Percentiles rank a stretch among this genome's conserved stretches.
Conservation (phyloP, 2,888 invertebrate species). For the Caenorhabditis sp. region DNA sequence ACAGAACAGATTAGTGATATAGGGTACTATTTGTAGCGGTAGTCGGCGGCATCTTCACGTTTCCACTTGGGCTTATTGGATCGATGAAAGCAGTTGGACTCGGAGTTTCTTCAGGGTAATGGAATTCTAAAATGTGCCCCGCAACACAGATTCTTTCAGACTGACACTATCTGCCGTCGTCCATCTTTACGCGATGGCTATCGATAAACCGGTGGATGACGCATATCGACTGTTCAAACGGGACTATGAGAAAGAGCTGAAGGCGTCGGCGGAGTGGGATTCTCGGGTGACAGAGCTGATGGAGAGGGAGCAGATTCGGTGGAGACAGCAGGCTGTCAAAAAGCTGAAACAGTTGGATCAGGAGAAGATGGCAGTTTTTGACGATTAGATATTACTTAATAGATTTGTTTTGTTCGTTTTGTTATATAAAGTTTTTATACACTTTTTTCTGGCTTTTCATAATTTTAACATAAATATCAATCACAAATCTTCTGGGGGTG, state of each 20-base stretch:
- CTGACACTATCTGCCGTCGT: conserved; percentile 72
- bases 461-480: conserved; percentile 3
- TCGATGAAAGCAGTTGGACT: conserved; percentile 74
- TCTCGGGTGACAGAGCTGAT: conserved; percentile 66
- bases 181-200: conserved; percentile 72
- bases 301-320: conserved; percentile 67
- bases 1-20: conserved; percentile 1
- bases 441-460: conserved; percentile 26
- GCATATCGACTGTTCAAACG: conserved; percentile 72
- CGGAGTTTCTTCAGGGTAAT: conserved; percentile 73
- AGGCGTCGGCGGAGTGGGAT: conserved; percentile 63
- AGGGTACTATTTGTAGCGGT: conserved; percentile 70
- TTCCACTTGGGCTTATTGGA: conserved; percentile 76
- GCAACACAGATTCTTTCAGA: conserved; percentile 50
- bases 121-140: not conserved
- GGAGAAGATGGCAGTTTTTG: conserved; percentile 59
- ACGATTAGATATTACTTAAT: conserved; percentile 61
- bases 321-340: conserved; percentile 73
- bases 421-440: conserved; percentile 15
- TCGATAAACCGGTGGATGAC: conserved; percentile 73
- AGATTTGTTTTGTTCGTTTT: conserved; percentile 2
- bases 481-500: conserved; percentile 7
- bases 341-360: conserved; percentile 69
- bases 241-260: conserved; percentile 69
- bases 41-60: conserved; percentile 76